These are phyloP conservation scores for Enteromius argenteus DNA, from an alignment of 2,797 vertebrate species.

Conservation along the genomic window DNA sequence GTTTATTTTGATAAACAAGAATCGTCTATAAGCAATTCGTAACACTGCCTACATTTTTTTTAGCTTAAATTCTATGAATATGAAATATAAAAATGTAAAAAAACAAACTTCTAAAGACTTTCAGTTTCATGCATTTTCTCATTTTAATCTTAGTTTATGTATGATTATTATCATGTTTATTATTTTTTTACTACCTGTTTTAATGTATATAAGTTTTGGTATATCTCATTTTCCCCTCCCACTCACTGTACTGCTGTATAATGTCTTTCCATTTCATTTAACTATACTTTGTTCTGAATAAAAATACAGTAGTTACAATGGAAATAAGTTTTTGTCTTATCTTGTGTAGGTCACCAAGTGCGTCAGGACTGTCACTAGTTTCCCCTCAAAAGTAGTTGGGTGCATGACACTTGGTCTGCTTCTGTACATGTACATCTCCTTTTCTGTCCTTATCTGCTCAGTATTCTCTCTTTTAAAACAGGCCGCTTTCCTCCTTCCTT, in stretches of 20 bases:
- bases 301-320: not conserved
- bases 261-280: not conserved
- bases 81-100: not conserved
- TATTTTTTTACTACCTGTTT: not conserved
- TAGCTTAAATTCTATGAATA: not conserved
- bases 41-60: not conserved
- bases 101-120: not conserved
- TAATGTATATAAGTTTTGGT: not conserved
- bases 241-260: not conserved
- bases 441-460: slow-evolving; percentile 13
- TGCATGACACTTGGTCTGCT: not conserved
- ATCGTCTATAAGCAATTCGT: not conserved
- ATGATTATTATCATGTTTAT: not conserved
- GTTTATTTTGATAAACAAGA: not conserved
- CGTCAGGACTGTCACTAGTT: not conserved
- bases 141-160: not conserved
- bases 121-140: not conserved
- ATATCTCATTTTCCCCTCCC: no score
- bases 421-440: not conserved
- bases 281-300: not conserved
- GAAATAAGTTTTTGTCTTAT: not conserved
- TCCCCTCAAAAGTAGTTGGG: not conserved
- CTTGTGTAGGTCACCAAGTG: not conserved
- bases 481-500: slow-evolving; percentile 37
- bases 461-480: slow-evolving; percentile 31